Base-by-base conservation (phyloP, 2,888 invertebrate genomes). In the Drosophila lutescens region DNA sequence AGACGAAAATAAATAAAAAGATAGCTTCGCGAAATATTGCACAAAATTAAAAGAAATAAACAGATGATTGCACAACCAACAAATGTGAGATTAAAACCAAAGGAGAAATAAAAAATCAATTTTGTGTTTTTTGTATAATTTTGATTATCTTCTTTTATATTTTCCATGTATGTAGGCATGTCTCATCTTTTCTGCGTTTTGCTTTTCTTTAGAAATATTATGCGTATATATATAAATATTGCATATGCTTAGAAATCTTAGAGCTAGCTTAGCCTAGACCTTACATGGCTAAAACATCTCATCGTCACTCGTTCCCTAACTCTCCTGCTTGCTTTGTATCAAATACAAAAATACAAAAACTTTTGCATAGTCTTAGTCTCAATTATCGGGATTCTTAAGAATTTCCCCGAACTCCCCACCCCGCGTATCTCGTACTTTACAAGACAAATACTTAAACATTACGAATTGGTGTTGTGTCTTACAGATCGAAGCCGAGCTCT, bases 91-190 rank as follows among this genome's bases (percentile, higher is more conserved):
- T 55, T 66, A 49, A 49, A 71, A 69, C 53, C 58, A 72, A 76
- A 67, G 46, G 32, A 44, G 34, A 76, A 75, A 77, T 77, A 80
- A 88, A 84, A 79, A 87, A 79, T 66, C 72, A 80, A 80, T 78
- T 81, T 77, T 55, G 51, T 76, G 53, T 67, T 67, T 61, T 46
- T 53, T 79, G 73, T 68, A 77, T 79, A 86, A 86, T 88, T 86
- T 88, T 86, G 85, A 86, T 86, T 88, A 86, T 86, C 85, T 81
- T 89, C 77, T 89, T 74, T 81, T 86, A 86, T 86, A 89, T 86
- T 87, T 88, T 84, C 80, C 87, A 87, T 86, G 85, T 81, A 84
- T 79, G 74, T 84, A 78, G 77, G 82, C 75, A 79, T 81, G 67
- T 69, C 74, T 70, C 55, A 54, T 55, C 62, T 65, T 67, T 61